phyloP scores from a whole-genome alignment of 2,113 vertebrate genomes.

The Paedocypris sp. region DNA sequence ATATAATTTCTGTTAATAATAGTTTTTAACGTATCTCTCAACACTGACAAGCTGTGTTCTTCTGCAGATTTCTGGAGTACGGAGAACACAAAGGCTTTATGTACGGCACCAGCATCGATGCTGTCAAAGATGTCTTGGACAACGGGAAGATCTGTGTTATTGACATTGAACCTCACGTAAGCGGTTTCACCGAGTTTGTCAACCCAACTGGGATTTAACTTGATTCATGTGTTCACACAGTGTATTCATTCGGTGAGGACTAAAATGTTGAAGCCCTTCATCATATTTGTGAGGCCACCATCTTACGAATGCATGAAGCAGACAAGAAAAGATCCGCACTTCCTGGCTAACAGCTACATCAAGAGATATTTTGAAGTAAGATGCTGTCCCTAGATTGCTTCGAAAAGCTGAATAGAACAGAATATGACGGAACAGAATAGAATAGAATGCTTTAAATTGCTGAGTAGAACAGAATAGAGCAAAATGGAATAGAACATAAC shows the following conservation, averaged over 20 bases:
- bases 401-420: neutral
- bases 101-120: slow-evolving; percentile 80
- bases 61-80: slow-evolving; percentile 76
- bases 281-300: slow-evolving; percentile 82
- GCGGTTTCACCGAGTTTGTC: neutral
- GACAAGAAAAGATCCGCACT: slow-evolving; percentile 66
- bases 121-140: slow-evolving; percentile 66
- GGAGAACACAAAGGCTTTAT: slow-evolving; percentile 73
- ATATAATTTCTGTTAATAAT: neutral
- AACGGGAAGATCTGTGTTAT: slow-evolving; percentile 75
- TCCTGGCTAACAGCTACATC: slow-evolving; percentile 66
- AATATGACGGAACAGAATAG: too few species aligned
- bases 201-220: neutral
- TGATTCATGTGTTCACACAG: slow-evolving; percentile 46
- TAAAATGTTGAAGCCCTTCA: slow-evolving; percentile 72
- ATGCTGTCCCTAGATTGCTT: neutral
- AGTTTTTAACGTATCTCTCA: neutral
- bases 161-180: slow-evolving; percentile 78
- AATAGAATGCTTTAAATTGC: too few species aligned
- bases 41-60: neutral
- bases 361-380: slow-evolving; percentile 74
- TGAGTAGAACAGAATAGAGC: too few species aligned
- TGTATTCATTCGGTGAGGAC: slow-evolving; percentile 67
- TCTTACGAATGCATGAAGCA: slow-evolving; percentile 63
- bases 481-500: too few species aligned